Evolutionary conservation across 1,140 invertebrate genomes (phyloP).

Genomic region (Diprion similis): DNA sequence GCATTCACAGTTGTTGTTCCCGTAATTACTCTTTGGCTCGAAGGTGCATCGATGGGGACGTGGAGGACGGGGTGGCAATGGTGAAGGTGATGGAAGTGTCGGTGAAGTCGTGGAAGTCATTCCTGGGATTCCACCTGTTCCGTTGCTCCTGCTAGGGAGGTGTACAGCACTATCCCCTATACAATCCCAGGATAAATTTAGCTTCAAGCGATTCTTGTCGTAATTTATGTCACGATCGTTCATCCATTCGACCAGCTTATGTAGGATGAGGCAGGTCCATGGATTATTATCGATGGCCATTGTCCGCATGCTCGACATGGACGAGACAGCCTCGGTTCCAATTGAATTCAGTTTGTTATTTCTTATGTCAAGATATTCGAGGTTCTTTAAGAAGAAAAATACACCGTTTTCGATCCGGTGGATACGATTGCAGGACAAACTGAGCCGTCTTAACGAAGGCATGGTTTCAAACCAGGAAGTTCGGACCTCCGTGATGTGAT

Average conservation of each 20-base stretch:
- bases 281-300: conserved; percentile 37
- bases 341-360: conserved; percentile 46
- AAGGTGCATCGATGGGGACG: not conserved
- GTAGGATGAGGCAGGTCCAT: conserved; percentile 43
- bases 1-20: conserved; percentile 27
- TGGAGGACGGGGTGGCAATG: conserved; percentile 10
- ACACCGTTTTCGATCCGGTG: conserved; percentile 36
- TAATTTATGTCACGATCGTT: conserved; percentile 33
- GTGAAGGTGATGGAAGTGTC: conserved; percentile 10
- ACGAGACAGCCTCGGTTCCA: conserved; percentile 37
- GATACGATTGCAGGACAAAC: conserved; percentile 42
- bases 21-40: not conserved
- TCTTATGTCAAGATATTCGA: conserved; percentile 36
- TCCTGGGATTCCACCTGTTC: too few species aligned
- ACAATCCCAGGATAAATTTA: conserved; percentile 32
- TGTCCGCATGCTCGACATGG: conserved; percentile 26
- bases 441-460: conserved; percentile 29
- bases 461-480: conserved; percentile 28
- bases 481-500: conserved; percentile 32
- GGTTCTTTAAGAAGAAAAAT: conserved; percentile 33
- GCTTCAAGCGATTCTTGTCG: conserved; percentile 26
- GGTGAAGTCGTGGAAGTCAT: not conserved
- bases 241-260: conserved; percentile 33
- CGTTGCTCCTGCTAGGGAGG: too few species aligned
- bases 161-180: too few species aligned